Evolutionary conservation across 2,113 vertebrate species (phyloP).

Genomic region (Rallus limicola): DNA sequence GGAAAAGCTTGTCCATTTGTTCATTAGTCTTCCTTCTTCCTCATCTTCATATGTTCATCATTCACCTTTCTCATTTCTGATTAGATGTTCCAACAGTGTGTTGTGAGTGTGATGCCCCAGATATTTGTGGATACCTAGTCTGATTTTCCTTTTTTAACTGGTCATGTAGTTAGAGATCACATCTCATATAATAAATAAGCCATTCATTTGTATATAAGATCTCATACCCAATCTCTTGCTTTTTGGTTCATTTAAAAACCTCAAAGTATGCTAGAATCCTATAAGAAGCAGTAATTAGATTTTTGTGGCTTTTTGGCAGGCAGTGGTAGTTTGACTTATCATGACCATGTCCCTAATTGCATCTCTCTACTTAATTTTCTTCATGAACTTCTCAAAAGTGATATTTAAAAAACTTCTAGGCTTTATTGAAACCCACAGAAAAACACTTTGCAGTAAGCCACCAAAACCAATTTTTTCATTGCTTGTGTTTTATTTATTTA

Average conservation of each 20-base stretch:
- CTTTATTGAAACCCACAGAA: constrained; percentile 29
- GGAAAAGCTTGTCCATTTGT: background rate
- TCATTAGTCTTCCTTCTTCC: background rate
- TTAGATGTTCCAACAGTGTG: background rate
- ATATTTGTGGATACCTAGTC: background rate
- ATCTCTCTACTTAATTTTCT: background rate
- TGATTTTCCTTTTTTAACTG: background rate
- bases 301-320: background rate
- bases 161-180: background rate
- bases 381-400: background rate
- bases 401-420: constrained; percentile 55
- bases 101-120: background rate
- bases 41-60: background rate
- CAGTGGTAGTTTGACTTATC: background rate
- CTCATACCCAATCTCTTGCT: background rate
- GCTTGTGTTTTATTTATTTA: constrained; percentile 47
- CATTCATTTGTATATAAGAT: background rate
- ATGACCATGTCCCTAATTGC: background rate
- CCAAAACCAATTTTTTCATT: constrained; percentile 17
- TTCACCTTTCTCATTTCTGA: background rate
- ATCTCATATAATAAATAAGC: background rate
- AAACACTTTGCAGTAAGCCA: constrained; percentile 62
- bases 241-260: background rate
- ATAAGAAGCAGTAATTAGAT: background rate
- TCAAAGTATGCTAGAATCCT: background rate